Base-by-base conservation (phyloP, 2,113 vertebrate genomes). In the Apodemus speciosus region DNA sequence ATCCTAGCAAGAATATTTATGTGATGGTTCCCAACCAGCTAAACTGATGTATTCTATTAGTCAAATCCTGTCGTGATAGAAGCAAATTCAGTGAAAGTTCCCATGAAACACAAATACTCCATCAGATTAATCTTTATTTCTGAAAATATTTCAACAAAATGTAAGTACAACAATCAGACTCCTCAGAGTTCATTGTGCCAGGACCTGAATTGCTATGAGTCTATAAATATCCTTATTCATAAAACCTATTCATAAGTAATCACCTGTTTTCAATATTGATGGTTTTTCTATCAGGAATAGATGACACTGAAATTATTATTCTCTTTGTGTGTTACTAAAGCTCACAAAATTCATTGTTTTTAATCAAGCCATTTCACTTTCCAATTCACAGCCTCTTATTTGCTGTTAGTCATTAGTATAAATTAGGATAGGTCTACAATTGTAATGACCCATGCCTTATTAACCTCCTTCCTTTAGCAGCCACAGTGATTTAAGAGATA, bases 311-410 rank as follows among this genome's bases (percentile, higher is more conserved):
- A 95, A 95, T 92, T 93, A 97, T 91, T 89, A 96, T 96, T 96
- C 92, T 92, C 86, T 96, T 86, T 94, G 85, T 92, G 79, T 53
- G 30, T 40, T 84, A 91, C 64, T 21, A 71, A 94, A 95, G 84
- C 95, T 92, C 58, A 94, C 94, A 93, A 96, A 97, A 96, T 94
- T 95, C 94, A 96, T 96, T 96, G 94, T 88, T 95, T 97, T 95
- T 96, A 96, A 96, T 96, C 96, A 96, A 95, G 92, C 85, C 53
- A 94, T 95, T 97, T 97, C 95, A 93, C 71, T 96, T 96, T 96
- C 94, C 93, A 96, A 83, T 95, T 95, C 89, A 95, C 62, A 94
- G 91, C 85, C 46, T 94, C 88, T 92, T 93, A 96, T 96, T 97
- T 97, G 95, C 95, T 75, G 3, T 90, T 40, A 95, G 89, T 95